These are phyloP conservation scores for Sinhomidia bicolor DNA, from an alignment of 2,888 invertebrate genomes.

Conservation along the genomic window DNA sequence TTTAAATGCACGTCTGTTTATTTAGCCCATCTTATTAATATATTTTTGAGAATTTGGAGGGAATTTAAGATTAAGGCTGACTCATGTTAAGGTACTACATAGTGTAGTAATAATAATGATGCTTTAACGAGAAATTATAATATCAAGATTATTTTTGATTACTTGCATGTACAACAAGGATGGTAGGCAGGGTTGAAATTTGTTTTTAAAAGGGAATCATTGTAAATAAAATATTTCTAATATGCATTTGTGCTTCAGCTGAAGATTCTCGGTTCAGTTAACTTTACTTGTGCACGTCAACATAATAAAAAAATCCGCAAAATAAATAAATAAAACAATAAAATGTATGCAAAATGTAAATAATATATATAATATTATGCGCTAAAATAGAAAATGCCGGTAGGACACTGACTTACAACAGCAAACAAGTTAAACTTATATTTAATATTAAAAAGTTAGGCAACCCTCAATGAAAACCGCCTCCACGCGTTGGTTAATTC, in stretches of 20 bases:
- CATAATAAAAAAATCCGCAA: slow-evolving; percentile 2
- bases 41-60: slow-evolving; percentile 27
- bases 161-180: neutral
- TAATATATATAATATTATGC: neutral
- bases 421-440: neutral
- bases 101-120: neutral
- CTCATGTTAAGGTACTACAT: neutral
- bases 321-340: neutral
- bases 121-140: neutral
- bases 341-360: neutral
- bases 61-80: slow-evolving; percentile 16
- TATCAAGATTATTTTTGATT: slow-evolving; percentile 14
- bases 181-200: no score
- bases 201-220: no score
- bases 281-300: slow-evolving; percentile 43
- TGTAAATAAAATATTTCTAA: no score
- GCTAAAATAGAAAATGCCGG: slow-evolving; percentile 32
- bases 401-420: slow-evolving; percentile 24
- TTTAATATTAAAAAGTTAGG: slow-evolving; percentile 20
- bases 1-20: neutral
- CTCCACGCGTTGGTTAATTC: neutral
- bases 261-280: slow-evolving; percentile 51
- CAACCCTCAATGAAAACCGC: slow-evolving; percentile 10
- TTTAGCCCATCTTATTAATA: neutral
- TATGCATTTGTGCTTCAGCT: slow-evolving; percentile 33